These are phyloP conservation scores for Ectobius pallidus DNA, from an alignment of 2,888 invertebrate species.

Conservation along the genomic window DNA sequence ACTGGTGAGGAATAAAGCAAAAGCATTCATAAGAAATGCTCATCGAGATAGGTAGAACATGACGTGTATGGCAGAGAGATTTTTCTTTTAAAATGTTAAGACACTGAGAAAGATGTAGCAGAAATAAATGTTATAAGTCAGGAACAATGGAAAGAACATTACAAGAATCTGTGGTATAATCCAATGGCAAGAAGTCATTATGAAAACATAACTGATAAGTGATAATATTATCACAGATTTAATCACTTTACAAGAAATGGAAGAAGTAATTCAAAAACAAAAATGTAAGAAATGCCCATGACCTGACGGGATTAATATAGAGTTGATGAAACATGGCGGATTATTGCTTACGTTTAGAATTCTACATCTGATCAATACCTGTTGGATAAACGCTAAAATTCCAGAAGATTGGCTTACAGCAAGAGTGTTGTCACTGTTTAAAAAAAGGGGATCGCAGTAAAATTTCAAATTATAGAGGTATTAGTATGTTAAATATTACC, in stretches of 20 bases:
- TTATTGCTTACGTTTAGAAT: neutral
- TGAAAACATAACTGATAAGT: neutral
- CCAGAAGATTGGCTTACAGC: neutral
- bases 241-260: neutral
- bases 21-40: neutral
- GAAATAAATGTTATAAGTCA: neutral
- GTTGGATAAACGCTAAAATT: neutral
- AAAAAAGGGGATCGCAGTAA: neutral
- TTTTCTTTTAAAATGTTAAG: neutral
- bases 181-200: neutral
- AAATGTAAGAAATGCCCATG: neutral
- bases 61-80: neutral
- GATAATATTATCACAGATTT: neutral
- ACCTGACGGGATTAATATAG: neutral
- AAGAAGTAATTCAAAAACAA: neutral
- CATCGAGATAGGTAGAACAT: neutral
- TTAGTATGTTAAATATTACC: neutral
- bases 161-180: neutral
- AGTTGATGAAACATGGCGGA: neutral
- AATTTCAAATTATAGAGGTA: neutral
- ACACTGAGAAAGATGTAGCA: neutral
- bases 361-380: too few relatives aligned
- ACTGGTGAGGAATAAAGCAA: neutral
- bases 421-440: neutral
- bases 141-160: neutral